A percentile compares a stretch with the other conserved stretches of the same genome.
Conservation (phyloP, 2,888 invertebrate species). For the Lysandra coridon region DNA sequence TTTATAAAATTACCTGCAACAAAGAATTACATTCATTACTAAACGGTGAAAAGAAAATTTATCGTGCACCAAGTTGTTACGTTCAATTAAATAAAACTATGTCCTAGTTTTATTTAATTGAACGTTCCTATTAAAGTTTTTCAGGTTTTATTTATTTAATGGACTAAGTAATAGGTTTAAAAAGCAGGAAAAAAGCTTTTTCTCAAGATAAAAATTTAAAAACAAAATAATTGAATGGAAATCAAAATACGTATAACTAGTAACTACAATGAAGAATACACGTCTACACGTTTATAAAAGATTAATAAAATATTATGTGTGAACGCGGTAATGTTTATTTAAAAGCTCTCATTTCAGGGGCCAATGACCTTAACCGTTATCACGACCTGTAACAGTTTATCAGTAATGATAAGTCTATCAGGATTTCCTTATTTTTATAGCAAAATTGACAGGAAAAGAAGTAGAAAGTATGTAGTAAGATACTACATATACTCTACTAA, state of each 20-base stretch:
- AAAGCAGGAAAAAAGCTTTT: background rate
- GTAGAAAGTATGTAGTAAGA: background rate
- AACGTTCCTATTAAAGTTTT: background rate
- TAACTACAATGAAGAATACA: background rate
- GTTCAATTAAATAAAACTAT: constrained; percentile 10
- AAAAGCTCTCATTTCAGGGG: constrained; percentile 42
- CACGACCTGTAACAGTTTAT: constrained; percentile 51
- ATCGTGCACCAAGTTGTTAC: constrained; percentile 2
- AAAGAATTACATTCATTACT: constrained; percentile 52
- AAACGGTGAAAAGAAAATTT: constrained; percentile 36
- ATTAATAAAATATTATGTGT: background rate
- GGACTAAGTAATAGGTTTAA: background rate
- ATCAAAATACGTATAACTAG: background rate
- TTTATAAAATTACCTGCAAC: constrained; percentile 65
- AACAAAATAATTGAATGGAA: background rate
- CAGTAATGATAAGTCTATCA: constrained; percentile 32
- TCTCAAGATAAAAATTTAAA: background rate
- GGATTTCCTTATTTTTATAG: background rate
- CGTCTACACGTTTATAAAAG: background rate
- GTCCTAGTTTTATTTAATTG: too few species aligned
- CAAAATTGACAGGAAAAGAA: background rate
- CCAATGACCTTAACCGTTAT: constrained; percentile 65
- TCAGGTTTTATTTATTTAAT: background rate
- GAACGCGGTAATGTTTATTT: constrained; percentile 42
- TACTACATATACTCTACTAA: background rate